These are phyloP conservation scores for Dallia pectoralis DNA, from an alignment of 2,797 vertebrate species.

Conservation along the genomic window DNA sequence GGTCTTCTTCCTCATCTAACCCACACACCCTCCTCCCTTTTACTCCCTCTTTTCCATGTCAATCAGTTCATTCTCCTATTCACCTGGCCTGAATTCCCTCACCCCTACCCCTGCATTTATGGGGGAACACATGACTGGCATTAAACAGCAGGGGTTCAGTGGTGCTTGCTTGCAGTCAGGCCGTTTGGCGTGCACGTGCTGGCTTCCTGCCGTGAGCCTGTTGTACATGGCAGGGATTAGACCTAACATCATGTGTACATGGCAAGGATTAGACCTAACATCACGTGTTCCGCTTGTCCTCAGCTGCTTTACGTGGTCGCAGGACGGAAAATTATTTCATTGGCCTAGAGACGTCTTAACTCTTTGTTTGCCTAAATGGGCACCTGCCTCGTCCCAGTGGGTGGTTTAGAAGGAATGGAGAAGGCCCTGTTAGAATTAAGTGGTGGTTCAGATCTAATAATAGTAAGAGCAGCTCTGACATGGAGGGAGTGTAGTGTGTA, in stretches of 20 bases:
- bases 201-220: slow-evolving; percentile 50
- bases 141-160: slow-evolving; percentile 39
- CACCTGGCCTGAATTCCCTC: not conserved
- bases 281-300: slow-evolving; percentile 58
- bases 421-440: not conserved
- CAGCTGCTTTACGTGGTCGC: slow-evolving; percentile 51
- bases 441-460: slow-evolving; percentile 1
- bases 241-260: slow-evolving; percentile 41
- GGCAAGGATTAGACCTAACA: slow-evolving; percentile 54
- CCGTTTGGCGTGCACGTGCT: slow-evolving; percentile 44
- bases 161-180: slow-evolving; percentile 33
- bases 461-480: slow-evolving; percentile 32
- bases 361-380: not conserved
- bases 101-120: not conserved
- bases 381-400: not conserved
- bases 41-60: slow-evolving; percentile 1
- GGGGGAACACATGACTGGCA: slow-evolving; percentile 44
- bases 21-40: slow-evolving; percentile 25
- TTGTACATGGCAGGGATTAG: slow-evolving; percentile 57
- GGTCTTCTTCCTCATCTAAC: slow-evolving; percentile 25
- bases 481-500: slow-evolving; percentile 10
- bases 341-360: not conserved
- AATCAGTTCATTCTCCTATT: not conserved
- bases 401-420: not conserved
- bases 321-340: slow-evolving; percentile 53